Base-by-base conservation (phyloP, 2,113 vertebrate species). In the Tympanuchus pallidicinctus region DNA sequence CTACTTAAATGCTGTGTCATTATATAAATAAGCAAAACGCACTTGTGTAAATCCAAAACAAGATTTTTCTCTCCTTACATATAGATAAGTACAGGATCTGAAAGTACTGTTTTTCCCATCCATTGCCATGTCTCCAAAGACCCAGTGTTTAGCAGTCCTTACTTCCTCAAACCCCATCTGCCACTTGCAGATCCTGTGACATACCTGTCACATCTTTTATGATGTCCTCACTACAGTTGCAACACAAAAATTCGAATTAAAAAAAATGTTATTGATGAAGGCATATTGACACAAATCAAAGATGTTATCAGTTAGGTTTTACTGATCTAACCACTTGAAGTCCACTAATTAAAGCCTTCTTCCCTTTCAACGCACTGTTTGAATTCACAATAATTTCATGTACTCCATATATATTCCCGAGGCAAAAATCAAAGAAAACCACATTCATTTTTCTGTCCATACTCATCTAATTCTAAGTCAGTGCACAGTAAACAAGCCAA, bases 361-460 rank as follows among this genome's bases (percentile, higher is more conserved):
- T 73, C 67, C 61, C 17, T 66, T 95, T 90, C 88, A 66, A 94
- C 82, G 18, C 14, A 88, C 48, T 73, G 28, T 48, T 86, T 77
- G 36, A 83, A 60, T 65, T 81, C 73, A 71, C 27, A 54, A 21
- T 24, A 30, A 86, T 83, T 90, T 86, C 73, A 63, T n/a, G 67
- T 24, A 34, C 16, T 24, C 20, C 9, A 64, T 32, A 64, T 30
- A 89, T 60, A 56, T 83, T 73, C 30, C 34, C 67, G 52, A 66
- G 30, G 63, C 8, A 81, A 73, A 93, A 86, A 28, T 21, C 5
- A 92, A 92, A 83, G 43, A 87, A 70, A 82, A 48, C 8, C 4
- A 19, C n/a, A 6, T 28, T 56, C 0, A 0, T 60, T 78, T 78
- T 38, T 71, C 83, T 38, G 13, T 40, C 45, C 8, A 34, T n/a